phyloP scores from a whole-genome alignment of 2,797 vertebrate genomes.

The Halcyon leucocephala region DNA sequence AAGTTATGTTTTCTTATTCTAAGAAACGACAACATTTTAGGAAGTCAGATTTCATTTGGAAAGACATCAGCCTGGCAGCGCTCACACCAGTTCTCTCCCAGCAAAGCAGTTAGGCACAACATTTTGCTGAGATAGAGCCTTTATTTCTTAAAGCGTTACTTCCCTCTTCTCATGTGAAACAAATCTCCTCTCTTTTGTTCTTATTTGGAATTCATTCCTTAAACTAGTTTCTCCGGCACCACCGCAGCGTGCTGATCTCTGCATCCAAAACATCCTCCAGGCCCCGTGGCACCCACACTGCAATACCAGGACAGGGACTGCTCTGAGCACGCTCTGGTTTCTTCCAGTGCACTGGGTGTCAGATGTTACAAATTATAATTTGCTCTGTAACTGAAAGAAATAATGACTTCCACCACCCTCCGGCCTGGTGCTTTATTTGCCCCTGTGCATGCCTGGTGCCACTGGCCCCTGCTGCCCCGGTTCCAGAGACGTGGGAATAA shows the following conservation, averaged over 20 bases:
- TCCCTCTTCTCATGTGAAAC: background rate
- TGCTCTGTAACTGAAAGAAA: background rate
- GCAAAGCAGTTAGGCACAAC: background rate
- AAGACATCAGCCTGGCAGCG: background rate
- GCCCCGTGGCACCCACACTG: accelerated
- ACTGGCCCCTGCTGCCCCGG: background rate
- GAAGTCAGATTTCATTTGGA: background rate
- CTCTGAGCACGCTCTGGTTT: accelerated
- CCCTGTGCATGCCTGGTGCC: accelerated
- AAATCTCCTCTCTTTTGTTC: background rate
- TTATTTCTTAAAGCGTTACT: conserved; percentile 6
- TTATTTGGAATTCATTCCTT: conserved; percentile 1
- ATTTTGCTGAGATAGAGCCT: background rate
- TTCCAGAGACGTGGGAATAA: background rate
- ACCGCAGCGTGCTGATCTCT: background rate
- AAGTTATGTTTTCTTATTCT: background rate
- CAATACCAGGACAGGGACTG: background rate
- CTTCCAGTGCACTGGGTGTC: background rate
- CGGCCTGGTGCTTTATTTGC: background rate
- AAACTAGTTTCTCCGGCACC: background rate
- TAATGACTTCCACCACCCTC: background rate
- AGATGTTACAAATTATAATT: background rate
- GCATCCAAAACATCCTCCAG: background rate
- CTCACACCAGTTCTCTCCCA: background rate
- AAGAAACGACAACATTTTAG: background rate